phyloP scores from a whole-genome alignment of 2,113 vertebrate genomes.

The Hyla sarda region DNA sequence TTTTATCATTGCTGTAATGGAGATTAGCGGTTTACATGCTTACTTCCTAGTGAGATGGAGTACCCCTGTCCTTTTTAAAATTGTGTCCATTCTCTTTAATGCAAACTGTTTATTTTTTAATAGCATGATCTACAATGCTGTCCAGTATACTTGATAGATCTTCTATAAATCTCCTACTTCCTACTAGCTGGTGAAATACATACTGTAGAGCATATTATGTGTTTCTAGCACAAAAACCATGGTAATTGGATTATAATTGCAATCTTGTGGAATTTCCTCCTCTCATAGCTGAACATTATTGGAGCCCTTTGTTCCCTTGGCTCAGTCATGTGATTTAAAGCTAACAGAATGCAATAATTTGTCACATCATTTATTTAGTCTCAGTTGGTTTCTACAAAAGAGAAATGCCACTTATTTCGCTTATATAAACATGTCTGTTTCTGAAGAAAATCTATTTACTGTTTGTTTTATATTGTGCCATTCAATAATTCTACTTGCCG shows the following conservation, averaged over 20 bases:
- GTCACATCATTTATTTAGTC: slow-evolving; percentile 21
- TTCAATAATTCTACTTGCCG: slow-evolving; percentile 10
- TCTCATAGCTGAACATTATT: slow-evolving; percentile 2
- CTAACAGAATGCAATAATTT: slow-evolving; percentile 29
- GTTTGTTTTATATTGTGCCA: slow-evolving; percentile 38
- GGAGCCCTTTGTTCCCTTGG: slow-evolving; percentile 28
- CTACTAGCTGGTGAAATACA: neutral
- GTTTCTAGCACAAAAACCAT: neutral
- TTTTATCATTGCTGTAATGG: too few species aligned
- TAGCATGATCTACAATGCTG: neutral
- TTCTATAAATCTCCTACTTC: neutral
- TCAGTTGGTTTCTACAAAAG: neutral
- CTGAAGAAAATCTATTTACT: slow-evolving; percentile 5
- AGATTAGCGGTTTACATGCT: too few species aligned
- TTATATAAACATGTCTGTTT: neutral
- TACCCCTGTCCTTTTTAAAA: too few species aligned
- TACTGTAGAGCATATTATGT: neutral
- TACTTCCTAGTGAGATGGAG: too few species aligned
- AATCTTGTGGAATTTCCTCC: slow-evolving; percentile 27
- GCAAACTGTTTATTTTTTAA: neutral
- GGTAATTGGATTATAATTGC: slow-evolving; percentile 35
- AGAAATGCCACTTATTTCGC: neutral
- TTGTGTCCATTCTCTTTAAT: too few species aligned
- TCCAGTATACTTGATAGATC: neutral
- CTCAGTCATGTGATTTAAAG: neutral